These are phyloP conservation scores for Anagrus nilaparvatae DNA, from an alignment of 1,140 invertebrate species.

Conservation along the genomic window DNA sequence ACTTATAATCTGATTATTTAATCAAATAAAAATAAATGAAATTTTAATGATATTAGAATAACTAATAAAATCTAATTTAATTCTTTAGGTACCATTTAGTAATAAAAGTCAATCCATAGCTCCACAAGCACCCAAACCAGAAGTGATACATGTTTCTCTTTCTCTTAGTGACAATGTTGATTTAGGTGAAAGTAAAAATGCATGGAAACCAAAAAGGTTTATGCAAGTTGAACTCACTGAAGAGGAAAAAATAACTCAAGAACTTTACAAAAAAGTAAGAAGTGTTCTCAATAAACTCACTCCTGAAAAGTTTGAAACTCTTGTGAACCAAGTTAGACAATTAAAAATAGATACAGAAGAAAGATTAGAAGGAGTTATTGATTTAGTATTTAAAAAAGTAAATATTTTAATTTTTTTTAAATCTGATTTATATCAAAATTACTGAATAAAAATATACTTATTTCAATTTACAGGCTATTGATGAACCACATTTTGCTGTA, in stretches of 20 bases:
- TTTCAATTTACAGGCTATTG: conserved; percentile 65
- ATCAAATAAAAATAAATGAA: too few species aligned
- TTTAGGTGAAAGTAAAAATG: conserved; percentile 73
- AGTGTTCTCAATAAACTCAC: conserved; percentile 88
- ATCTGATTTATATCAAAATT: conserved; percentile 9
- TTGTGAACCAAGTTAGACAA: conserved; percentile 64
- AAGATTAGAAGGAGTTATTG: conserved; percentile 69
- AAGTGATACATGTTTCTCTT: conserved; percentile 50
- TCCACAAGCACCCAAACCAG: conserved; percentile 35
- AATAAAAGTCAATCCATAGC: conserved; percentile 44
- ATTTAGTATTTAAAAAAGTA: conserved; percentile 82
- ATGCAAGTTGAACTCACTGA: conserved; percentile 42
- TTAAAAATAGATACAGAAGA: conserved; percentile 73
- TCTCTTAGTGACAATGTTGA: conserved; percentile 69
- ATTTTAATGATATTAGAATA: too few species aligned
- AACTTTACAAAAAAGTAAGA: conserved; percentile 69
- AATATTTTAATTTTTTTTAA: too few species aligned
- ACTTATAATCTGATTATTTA: conserved; percentile 15
- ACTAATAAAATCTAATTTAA: conserved; percentile 18
- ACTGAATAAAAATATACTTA: too few species aligned
- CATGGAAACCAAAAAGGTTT: conserved; percentile 67
- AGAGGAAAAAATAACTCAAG: conserved; percentile 55
- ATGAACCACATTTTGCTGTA: conserved; percentile 84
- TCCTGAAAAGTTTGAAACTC: conserved; percentile 77
- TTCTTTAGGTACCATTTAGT: conserved; percentile 31